Conservation (phyloP, 1,140 invertebrate genomes). For the Orius laevigatus region DNA sequence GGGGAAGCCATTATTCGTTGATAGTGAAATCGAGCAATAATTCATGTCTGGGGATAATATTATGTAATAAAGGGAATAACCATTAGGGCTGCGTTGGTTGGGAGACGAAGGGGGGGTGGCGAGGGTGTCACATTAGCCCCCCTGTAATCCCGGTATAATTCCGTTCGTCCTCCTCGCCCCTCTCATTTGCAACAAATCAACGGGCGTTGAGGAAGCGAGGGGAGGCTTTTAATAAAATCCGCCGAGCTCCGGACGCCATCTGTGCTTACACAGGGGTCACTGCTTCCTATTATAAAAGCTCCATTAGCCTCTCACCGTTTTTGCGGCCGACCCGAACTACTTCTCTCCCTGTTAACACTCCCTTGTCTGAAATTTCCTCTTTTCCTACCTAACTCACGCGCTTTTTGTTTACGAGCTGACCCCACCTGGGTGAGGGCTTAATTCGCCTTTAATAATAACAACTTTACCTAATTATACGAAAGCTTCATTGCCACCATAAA, state of each 20-base stretch:
- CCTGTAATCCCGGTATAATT: neutral
- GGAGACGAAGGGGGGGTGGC: no score
- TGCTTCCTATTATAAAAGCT: constrained; percentile 4
- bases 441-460: neutral
- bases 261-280: neutral
- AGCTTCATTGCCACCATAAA: neutral
- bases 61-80: no score
- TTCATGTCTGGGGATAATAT: no score
- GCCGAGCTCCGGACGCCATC: neutral
- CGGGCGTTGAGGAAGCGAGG: neutral
- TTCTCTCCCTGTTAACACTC: neutral
- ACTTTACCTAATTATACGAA: neutral
- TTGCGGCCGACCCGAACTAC: neutral
- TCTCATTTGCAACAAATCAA: neutral
- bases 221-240: constrained; percentile 1
- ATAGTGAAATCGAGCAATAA: no score
- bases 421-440: neutral
- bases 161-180: neutral
- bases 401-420: neutral
- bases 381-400: neutral
- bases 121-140: neutral
- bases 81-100: no score
- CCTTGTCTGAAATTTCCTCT: constrained; percentile 1
- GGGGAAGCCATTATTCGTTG: no score
- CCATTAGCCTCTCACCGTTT: constrained; percentile 1